Base-by-base conservation (phyloP, 2,888 invertebrate genomes). In the Liodrosophila aerea region DNA sequence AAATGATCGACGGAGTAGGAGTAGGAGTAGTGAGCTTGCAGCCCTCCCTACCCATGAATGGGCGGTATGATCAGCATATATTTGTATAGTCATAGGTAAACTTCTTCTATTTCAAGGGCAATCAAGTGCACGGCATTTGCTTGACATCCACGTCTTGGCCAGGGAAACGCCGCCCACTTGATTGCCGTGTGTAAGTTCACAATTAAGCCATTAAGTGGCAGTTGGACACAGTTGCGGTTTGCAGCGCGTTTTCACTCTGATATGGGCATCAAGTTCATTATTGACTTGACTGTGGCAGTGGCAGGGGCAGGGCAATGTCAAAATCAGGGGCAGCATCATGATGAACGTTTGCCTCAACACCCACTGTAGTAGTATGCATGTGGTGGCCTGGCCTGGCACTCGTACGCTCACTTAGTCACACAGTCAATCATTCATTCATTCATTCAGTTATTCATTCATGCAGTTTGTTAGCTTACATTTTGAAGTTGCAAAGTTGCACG, bases 401-500 rank as follows among this genome's bases (percentile, higher is more conserved):
- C 58, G 44, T n/a, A 39, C 33, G 60, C 47, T 31, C 70, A 60
- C 41, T 65, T 50, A 64, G 39, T 66, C 66, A 57, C 47, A 58
- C 54, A 57, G 43, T 73, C 73, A 76, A 47, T 81, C 61, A 60
- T 47, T 82, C 77, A 72, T 65, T 64, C 65, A 66, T 34, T 44
- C 59, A 47, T 47, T 60, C 61, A 52, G 47, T 80, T 57, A 76
- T 68, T 82, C 83, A 78, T 78, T 80, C 83, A 80, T 80, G 69
- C 76, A 57, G 66, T 65, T 78, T 77, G 76, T 81, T 77, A 68
- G 76, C 60, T 81, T 75, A 74, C 60, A 74, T 74, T 80, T 80
- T 80, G 66, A 59, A 74, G 78, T 62, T 80, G 83, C 80, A 80
- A 80, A 64, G 74, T 66, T 76, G 80, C 82, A 77, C 78, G 82